These are phyloP conservation scores for Heterotilapia buettikoferi DNA, from an alignment of 2,113 vertebrate species.

Conservation along the genomic window DNA sequence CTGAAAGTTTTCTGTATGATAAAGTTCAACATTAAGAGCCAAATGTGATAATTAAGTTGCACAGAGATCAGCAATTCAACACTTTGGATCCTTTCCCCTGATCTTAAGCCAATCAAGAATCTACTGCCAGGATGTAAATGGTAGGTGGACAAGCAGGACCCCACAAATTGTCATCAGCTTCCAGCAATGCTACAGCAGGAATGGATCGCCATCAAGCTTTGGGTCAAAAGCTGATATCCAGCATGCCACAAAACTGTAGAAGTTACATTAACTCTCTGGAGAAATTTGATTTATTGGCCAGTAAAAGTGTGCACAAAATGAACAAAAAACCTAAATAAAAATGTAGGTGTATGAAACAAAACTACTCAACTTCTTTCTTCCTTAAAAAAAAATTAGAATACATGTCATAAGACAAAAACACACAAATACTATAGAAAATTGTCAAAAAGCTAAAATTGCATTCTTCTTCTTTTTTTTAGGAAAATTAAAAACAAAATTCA, in stretches of 20 bases:
- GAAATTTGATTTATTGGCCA: not conserved
- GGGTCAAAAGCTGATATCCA: not conserved
- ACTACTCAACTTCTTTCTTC: not conserved
- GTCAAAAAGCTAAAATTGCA: too few species aligned
- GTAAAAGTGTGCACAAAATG: not conserved
- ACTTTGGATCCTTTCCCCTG: not conserved
- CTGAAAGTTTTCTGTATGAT: not conserved
- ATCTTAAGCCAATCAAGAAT: rapidly evolving
- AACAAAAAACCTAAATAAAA: not conserved
- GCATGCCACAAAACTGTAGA: not conserved
- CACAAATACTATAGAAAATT: not conserved
- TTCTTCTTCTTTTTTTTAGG: too few species aligned
- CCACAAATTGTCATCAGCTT: not conserved
- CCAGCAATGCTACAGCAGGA: not conserved
- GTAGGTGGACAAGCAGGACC: not conserved
- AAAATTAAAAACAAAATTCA: too few species aligned
- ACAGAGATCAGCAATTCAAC: not conserved
- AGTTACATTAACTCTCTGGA: not conserved
- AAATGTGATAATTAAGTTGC: not conserved
- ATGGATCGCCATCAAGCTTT: not conserved
- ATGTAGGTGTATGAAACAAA: not conserved
- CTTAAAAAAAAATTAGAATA: not conserved
- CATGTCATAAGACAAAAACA: not conserved
- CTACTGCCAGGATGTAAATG: not conserved
- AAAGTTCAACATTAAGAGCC: not conserved